Conservation (phyloP, 2,113 vertebrate genomes). For the Oryctolagus cuniculus region mOryCun1.1 NC_091432.1:28097001-28097500, state of each 20-base stretch:
- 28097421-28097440: neutral
- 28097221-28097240: neutral
- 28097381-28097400: slow-evolving; percentile 42
- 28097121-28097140: neutral
- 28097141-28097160: neutral
- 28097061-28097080: neutral
- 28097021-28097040: no score
- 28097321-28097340: slow-evolving; percentile 17
- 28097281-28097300: slow-evolving; percentile 55
- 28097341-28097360: neutral
- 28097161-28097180: neutral
- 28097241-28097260: slow-evolving; percentile 20
- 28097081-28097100: neutral
- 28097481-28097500: neutral
- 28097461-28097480: neutral
- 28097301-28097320: neutral
- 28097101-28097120: neutral
- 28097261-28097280: slow-evolving; percentile 60
- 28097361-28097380: neutral
- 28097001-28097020: no score
- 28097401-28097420: neutral
- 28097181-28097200: neutral
- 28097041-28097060: slow-evolving; percentile 3
- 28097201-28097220: neutral
- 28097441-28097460: neutral